Conservation (phyloP, 2,888 invertebrate species). For the Colostygia pectinataria region DNA sequence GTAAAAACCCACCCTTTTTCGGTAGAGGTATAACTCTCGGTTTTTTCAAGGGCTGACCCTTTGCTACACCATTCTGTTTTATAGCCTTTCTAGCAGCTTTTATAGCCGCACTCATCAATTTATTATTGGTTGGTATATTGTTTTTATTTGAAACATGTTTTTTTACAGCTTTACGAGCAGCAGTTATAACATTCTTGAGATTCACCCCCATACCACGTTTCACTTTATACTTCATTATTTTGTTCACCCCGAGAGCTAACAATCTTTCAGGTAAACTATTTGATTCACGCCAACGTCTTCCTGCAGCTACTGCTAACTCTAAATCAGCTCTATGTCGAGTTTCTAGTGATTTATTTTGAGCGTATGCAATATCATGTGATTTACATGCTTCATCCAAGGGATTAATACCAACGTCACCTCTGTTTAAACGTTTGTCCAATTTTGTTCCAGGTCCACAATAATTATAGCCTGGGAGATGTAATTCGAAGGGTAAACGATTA, state of each 20-base stretch:
- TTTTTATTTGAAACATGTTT: too few relatives aligned
- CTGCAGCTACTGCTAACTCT: too few relatives aligned
- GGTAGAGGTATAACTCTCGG: slow-evolving; percentile 17
- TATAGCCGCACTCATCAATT: neutral
- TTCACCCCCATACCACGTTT: slow-evolving; percentile 5
- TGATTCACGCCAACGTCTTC: too few relatives aligned
- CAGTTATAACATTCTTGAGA: neutral
- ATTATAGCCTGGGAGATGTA: too few relatives aligned
- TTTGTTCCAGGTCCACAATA: too few relatives aligned
- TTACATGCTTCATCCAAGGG: slow-evolving; percentile 16
- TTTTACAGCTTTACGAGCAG: slow-evolving; percentile 3
- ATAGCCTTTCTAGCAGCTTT: neutral
- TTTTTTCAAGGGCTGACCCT: too few relatives aligned
- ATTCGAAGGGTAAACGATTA: too few relatives aligned
- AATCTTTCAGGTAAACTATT: too few relatives aligned
- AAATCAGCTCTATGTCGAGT: too few relatives aligned
- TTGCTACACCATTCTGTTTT: too few relatives aligned
- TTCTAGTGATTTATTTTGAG: too few relatives aligned
- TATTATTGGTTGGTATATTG: neutral
- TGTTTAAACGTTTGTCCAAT: neutral
- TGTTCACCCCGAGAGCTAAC: too few relatives aligned
- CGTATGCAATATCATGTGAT: neutral
- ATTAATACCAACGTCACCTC: slow-evolving; percentile 6
- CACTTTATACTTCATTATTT: slow-evolving; percentile 8
- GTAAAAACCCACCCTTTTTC: slow-evolving; percentile 4